phyloP scores from a whole-genome alignment of 1,140 invertebrate genomes.

The Sminthurides bifidus region DNA sequence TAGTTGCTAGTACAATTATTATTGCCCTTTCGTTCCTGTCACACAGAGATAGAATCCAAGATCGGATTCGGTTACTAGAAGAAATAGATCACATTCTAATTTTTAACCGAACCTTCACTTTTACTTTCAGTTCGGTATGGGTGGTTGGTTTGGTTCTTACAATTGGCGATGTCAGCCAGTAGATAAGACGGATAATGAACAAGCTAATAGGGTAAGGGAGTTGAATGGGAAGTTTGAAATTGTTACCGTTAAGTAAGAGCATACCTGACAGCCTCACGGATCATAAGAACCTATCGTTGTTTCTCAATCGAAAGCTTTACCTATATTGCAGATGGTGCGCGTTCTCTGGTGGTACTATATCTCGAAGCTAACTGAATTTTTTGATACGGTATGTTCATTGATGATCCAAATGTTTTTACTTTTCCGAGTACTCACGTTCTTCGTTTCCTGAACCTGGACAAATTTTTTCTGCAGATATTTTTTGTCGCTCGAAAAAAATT shows the following conservation, averaged over 20 bases:
- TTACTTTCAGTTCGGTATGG: constrained; percentile 54
- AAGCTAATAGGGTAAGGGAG: constrained; percentile 63
- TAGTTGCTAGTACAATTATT: too few species aligned
- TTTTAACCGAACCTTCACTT: too few species aligned
- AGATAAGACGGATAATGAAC: constrained; percentile 61
- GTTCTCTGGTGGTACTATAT: constrained; percentile 96
- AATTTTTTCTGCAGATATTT: constrained; percentile 56
- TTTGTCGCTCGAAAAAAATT: constrained; percentile 84
- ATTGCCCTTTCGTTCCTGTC: too few species aligned
- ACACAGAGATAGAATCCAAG: background rate
- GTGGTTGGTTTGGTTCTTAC: constrained; percentile 47
- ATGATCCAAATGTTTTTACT: too few species aligned
- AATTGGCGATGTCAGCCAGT: constrained; percentile 79
- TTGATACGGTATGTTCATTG: constrained; percentile 69
- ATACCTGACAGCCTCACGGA: too few species aligned
- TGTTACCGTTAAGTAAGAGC: too few species aligned
- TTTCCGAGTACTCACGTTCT: too few species aligned
- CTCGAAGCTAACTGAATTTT: constrained; percentile 90
- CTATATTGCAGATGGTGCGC: constrained; percentile 58
- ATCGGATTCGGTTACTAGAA: background rate
- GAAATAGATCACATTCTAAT: background rate
- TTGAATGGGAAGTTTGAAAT: too few species aligned
- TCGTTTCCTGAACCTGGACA: background rate
- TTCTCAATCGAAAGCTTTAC: too few species aligned
- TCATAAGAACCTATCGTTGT: too few species aligned